Evolutionary conservation across 2,888 invertebrate species (phyloP).

Genomic region (Synergus japonicus): DNA sequence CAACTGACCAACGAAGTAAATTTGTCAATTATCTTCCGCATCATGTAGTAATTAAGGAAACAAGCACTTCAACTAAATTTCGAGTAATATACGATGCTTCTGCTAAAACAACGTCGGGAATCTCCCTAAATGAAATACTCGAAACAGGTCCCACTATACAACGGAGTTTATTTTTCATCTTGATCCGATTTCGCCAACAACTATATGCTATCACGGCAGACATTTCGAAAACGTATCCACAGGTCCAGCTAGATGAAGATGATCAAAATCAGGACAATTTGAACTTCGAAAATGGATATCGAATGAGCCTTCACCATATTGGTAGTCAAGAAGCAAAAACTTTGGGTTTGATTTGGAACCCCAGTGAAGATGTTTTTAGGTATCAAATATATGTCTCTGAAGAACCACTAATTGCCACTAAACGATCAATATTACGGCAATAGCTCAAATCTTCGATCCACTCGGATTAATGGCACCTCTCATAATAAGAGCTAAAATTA

Average conservation of each 20-base stretch:
- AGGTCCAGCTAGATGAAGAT: neutral
- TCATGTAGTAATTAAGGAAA: neutral
- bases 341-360: constrained; percentile 47
- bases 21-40: neutral
- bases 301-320: constrained; percentile 27
- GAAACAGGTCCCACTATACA: neutral
- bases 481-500: neutral
- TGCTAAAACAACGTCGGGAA: neutral
- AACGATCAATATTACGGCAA: constrained; percentile 44
- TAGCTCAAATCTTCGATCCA: constrained; percentile 59
- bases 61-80: neutral
- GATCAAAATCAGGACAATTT: constrained; percentile 35
- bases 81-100: neutral
- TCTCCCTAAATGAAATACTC: neutral
- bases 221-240: neutral
- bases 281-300: constrained; percentile 56
- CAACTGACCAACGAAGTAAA: too few relatives aligned
- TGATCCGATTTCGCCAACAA: neutral
- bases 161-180: neutral
- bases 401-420: neutral
- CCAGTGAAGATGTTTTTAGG: constrained; percentile 42
- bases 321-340: constrained; percentile 33
- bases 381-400: neutral
- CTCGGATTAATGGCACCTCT: constrained; percentile 57
- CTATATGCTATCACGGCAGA: neutral